Conservation (phyloP, 2,888 invertebrate species). For the Dryocosmus kuriphilus region DNA sequence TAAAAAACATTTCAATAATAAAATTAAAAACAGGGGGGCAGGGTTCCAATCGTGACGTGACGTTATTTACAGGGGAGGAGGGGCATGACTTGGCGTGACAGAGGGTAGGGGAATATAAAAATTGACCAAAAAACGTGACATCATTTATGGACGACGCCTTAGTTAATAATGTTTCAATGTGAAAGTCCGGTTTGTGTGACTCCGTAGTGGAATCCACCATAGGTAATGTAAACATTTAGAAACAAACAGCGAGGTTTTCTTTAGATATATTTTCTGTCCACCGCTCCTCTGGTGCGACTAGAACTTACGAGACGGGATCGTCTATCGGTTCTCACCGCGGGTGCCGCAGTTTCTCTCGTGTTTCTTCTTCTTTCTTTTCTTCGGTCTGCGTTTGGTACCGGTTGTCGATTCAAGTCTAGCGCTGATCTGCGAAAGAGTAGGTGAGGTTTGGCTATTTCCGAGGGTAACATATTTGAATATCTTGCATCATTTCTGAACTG, state of each 20-base stretch:
- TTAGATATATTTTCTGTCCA: conserved; percentile 18
- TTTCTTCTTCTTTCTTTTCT: conserved; percentile 73
- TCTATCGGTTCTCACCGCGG: conserved; percentile 70
- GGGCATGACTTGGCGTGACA: too few relatives aligned
- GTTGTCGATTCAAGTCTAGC: neutral
- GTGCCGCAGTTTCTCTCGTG: conserved; percentile 78
- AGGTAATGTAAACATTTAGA: neutral
- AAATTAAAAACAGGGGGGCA: too few relatives aligned
- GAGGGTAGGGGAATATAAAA: too few relatives aligned
- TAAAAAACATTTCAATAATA: too few relatives aligned
- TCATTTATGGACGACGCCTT: too few relatives aligned
- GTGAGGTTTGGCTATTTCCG: conserved; percentile 62
- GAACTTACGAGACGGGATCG: conserved; percentile 30
- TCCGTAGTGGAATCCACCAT: too few relatives aligned
- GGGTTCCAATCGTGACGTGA: too few relatives aligned
- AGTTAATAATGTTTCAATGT: too few relatives aligned
- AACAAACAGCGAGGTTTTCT: conserved; percentile 5
- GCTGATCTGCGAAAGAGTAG: conserved; percentile 58
- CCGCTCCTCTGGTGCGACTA: conserved; percentile 19
- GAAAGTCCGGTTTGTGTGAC: too few relatives aligned
- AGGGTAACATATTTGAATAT: conserved; percentile 40
- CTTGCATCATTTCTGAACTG: neutral
- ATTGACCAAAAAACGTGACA: too few relatives aligned
- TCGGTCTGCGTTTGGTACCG: neutral
- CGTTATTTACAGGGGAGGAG: too few relatives aligned